These are phyloP conservation scores for Columba guinea DNA, from an alignment of 2,797 vertebrate species.

Conservation along the genomic window DNA sequence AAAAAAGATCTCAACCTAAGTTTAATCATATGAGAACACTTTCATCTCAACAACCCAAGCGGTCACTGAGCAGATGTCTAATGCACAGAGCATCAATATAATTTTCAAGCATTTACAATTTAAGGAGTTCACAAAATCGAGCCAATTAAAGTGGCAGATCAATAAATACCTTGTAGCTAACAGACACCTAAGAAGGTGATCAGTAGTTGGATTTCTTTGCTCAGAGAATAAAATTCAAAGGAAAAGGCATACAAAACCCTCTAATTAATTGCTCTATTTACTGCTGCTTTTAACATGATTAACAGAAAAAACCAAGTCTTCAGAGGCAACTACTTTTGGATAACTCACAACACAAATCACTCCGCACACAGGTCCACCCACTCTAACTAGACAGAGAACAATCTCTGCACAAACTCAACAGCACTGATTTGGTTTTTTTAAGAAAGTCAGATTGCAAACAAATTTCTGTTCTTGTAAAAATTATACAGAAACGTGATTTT, in stretches of 20 bases:
- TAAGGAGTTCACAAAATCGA: not conserved
- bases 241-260: not conserved
- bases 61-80: not conserved
- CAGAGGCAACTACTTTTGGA: not conserved
- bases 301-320: not conserved
- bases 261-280: not conserved
- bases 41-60: not conserved
- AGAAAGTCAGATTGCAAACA: not conserved
- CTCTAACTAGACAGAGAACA: not conserved
- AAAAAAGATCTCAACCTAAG: not conserved
- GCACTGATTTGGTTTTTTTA: not conserved
- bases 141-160: not conserved
- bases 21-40: not conserved
- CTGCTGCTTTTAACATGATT: not conserved
- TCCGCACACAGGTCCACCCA: not conserved
- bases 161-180: not conserved
- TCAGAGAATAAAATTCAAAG: not conserved
- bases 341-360: not conserved
- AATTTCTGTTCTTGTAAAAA: not conserved
- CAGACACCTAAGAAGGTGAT: not conserved
- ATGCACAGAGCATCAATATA: not conserved
- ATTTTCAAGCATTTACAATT: not conserved
- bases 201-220: not conserved
- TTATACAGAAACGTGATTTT: not conserved
- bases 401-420: not conserved